A percentile compares a stretch with the other conserved stretches of the same genome.
Evolutionary conservation across 2,797 vertebrate species (phyloP).

Genomic region (Diplodus sargus): DNA sequence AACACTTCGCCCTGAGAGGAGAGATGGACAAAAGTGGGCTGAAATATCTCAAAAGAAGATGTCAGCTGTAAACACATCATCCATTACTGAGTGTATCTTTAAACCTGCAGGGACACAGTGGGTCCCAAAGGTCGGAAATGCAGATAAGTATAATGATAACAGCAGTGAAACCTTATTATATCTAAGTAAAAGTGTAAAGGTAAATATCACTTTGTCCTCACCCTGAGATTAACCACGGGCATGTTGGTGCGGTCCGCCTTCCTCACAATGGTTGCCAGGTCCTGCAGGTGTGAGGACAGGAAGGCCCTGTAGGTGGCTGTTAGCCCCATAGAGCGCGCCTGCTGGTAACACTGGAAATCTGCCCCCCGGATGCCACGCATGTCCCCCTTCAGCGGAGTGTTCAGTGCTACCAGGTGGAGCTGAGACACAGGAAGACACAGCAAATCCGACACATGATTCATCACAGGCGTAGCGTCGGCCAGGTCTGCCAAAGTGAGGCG

Average conservation of each 20-base stretch:
- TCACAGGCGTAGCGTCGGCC: not conserved
- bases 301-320: conserved; percentile 93
- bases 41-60: not conserved
- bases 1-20: conserved; percentile 89
- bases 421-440: conserved; percentile 56
- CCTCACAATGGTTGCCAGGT: conserved; percentile 91
- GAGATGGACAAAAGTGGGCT: not conserved
- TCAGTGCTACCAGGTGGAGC: conserved; percentile 94
- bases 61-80: not conserved
- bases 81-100: not conserved
- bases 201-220: conserved; percentile 54
- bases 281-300: conserved; percentile 95
- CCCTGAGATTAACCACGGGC: conserved; percentile 93
- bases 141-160: not conserved
- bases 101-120: not conserved
- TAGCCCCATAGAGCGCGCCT: conserved; percentile 90
- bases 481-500: not conserved
- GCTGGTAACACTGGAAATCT: conserved; percentile 95
- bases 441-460: not conserved
- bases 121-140: not conserved
- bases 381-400: conserved; percentile 89
- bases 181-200: not conserved
- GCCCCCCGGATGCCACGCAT: conserved; percentile 88
- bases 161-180: not conserved
- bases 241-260: conserved; percentile 88